A percentile compares a stretch with the other conserved stretches of the same genome.
phyloP scores from a whole-genome alignment of 1,140 invertebrate genomes.

The Calosoma granatense region DNA sequence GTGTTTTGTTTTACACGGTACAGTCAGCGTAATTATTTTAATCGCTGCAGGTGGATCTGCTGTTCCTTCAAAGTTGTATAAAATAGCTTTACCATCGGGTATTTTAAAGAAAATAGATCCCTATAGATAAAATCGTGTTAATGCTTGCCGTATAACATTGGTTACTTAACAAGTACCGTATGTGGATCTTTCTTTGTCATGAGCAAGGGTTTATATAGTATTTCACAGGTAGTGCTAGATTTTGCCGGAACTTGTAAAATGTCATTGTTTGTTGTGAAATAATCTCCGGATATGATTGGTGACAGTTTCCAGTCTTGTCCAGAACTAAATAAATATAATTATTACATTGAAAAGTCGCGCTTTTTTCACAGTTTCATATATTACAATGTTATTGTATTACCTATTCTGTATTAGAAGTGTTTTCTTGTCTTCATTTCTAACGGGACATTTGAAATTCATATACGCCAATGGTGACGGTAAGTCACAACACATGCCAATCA shows the following conservation, averaged over 20 bases:
- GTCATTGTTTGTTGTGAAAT: not conserved
- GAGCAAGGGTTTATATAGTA: not conserved
- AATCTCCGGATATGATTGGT: not conserved
- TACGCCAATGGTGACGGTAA: not conserved
- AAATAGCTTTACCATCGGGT: not conserved
- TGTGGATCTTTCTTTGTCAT: not conserved
- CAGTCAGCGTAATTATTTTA: not conserved
- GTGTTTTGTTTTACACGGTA: not conserved
- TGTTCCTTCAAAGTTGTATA: not conserved
- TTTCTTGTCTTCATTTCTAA: not conserved
- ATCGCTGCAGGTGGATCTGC: not conserved
- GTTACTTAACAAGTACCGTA: conserved; percentile 1
- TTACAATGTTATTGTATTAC: not conserved
- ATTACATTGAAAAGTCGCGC: no score
- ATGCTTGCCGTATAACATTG: no score
- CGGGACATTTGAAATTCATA: not conserved
- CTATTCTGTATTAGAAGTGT: not conserved
- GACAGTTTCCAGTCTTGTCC: not conserved
- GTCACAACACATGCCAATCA: not conserved
- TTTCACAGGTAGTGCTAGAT: not conserved
- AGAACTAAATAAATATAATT: no score
- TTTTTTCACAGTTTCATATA: no score
- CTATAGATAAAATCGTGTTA: not conserved
- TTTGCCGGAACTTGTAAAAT: not conserved
- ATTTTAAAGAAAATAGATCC: not conserved